Conservation (phyloP, 2,113 vertebrate species). For the Pavo muticus region DNA sequence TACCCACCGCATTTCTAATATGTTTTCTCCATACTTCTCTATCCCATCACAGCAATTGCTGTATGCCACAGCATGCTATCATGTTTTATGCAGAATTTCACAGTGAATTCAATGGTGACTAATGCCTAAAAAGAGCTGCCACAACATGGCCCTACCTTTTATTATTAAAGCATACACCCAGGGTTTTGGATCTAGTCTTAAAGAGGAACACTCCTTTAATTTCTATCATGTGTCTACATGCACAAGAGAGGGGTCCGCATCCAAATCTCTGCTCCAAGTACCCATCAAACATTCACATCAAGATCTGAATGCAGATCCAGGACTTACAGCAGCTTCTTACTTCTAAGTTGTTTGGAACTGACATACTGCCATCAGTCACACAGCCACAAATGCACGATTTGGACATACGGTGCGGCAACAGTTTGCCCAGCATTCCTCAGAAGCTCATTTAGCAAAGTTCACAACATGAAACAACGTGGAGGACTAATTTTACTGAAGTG, state of each 20-base stretch:
- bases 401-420: background rate
- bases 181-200: background rate
- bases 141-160: conserved; percentile 31
- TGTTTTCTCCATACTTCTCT: conserved; percentile 56
- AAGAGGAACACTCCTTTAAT: background rate
- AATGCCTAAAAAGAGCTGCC: conserved; percentile 60
- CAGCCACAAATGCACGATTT: rapidly evolving
- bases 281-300: background rate
- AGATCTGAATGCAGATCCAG: background rate
- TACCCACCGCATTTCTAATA: conserved; percentile 64
- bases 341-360: background rate
- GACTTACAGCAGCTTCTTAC: background rate
- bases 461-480: background rate
- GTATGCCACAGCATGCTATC: conserved; percentile 66
- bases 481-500: background rate
- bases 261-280: background rate
- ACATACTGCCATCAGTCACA: background rate
- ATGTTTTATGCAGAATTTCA: conserved; percentile 69
- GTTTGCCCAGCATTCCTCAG: background rate
- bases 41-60: conserved; percentile 60
- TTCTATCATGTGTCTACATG: background rate
- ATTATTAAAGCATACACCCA: background rate
- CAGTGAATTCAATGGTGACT: conserved; percentile 62
- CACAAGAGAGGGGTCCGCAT: background rate
- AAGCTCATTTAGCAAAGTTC: background rate